These are phyloP conservation scores for Aphrocallistes beatrix DNA, from an alignment of 37 sponge, comb jelly and placozoan species.

Conservation along the genomic window DNA sequence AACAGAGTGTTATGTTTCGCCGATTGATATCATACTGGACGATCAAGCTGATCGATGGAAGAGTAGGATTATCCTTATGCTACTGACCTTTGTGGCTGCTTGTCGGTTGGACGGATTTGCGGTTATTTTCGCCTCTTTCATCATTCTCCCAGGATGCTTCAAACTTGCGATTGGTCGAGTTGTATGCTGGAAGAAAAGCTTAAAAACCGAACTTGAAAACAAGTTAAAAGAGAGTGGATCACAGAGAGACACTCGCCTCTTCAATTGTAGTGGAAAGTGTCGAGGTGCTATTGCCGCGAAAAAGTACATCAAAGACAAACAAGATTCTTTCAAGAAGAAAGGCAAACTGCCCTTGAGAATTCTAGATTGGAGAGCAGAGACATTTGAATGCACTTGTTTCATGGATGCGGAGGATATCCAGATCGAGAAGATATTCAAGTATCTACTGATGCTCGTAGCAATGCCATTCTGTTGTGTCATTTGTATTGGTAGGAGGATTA, in stretches of 20 bases:
- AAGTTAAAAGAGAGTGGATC: not conserved
- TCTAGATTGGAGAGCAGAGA: constrained; percentile 10
- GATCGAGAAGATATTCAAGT: not conserved
- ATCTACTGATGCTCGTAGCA: not conserved
- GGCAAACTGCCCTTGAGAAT: not conserved
- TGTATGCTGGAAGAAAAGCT: not conserved
- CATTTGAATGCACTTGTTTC: not conserved
- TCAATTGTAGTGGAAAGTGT: not conserved
- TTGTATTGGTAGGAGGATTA: not conserved
- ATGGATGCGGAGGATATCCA: constrained; percentile 10
- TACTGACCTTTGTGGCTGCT: not conserved
- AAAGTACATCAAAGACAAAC: constrained; percentile 7
- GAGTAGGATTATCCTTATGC: not conserved
- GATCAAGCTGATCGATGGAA: not conserved
- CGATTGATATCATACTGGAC: not conserved
- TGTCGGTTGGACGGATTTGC: not conserved
- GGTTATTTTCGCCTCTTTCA: not conserved
- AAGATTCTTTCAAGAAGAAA: not conserved
- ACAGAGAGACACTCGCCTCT: constrained; percentile 11
- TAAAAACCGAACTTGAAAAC: not conserved
- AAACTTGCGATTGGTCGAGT: not conserved
- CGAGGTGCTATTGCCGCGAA: not conserved
- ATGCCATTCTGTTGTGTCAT: not conserved
- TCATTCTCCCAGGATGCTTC: not conserved
- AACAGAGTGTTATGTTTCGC: not conserved